Conservation (phyloP, 2,888 invertebrate genomes). For the Dasypogon diadema region DNA sequence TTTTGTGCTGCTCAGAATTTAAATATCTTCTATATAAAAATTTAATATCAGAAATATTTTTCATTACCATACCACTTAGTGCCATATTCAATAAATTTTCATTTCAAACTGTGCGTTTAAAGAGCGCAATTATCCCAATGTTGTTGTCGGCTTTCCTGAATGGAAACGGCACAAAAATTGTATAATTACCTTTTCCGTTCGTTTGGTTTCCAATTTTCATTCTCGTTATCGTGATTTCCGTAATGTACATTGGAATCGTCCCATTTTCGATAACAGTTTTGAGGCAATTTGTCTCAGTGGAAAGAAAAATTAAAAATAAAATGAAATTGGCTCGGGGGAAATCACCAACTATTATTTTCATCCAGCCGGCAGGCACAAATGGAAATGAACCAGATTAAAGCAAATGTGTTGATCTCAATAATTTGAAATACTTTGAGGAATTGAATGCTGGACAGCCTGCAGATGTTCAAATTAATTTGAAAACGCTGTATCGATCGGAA, state of each 20-base stretch:
- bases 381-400: no score
- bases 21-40: no score
- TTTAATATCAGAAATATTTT: no score
- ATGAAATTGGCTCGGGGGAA: neutral
- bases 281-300: neutral
- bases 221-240: neutral
- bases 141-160: neutral
- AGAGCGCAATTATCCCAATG: neutral
- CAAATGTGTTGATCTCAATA: no score
- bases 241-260: neutral
- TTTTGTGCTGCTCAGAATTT: no score
- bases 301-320: neutral
- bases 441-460: no score
- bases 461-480: no score
- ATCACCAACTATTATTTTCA: no score
- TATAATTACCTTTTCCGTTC: conserved; percentile 7
- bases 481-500: no score
- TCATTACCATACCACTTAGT: neutral
- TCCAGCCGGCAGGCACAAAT: no score
- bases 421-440: no score
- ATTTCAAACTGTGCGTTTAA: neutral
- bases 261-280: neutral
- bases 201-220: conserved; percentile 20
- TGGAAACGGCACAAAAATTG: neutral
- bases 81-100: neutral